Evolutionary conservation across 2,797 vertebrate genomes (phyloP).

Genomic region (Eulemur coronatus): DNA sequence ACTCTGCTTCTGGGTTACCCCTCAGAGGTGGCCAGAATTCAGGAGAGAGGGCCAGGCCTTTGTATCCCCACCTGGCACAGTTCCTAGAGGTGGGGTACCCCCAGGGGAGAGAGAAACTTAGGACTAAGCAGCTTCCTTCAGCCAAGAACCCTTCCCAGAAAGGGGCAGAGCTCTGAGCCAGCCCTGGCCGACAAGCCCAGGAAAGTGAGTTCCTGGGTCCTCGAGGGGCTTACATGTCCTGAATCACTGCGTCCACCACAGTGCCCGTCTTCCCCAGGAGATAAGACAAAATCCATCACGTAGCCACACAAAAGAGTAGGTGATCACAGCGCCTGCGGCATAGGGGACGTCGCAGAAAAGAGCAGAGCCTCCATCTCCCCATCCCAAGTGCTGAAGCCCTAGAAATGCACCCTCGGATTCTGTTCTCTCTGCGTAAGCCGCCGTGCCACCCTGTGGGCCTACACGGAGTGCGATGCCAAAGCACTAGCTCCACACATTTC

Average conservation of each 20-base stretch:
- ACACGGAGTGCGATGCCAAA: no score
- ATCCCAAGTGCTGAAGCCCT: not conserved
- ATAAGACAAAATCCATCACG: not conserved
- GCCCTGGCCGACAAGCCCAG: not conserved
- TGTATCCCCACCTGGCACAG: rapidly evolving
- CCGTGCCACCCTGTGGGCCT: not conserved
- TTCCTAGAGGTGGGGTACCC: rapidly evolving
- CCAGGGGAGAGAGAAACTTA: not conserved
- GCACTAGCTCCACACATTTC: not conserved
- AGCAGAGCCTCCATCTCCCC: not conserved
- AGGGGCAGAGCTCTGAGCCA: not conserved
- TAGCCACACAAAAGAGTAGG: not conserved
- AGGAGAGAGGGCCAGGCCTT: not conserved
- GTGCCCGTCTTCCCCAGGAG: not conserved
- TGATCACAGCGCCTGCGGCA: not conserved
- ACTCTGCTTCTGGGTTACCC: rapidly evolving
- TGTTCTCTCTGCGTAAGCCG: not conserved
- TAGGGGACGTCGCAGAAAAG: not conserved
- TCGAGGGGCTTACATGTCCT: not conserved
- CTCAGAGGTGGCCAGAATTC: not conserved
- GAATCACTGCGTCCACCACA: no score
- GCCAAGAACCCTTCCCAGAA: not conserved
- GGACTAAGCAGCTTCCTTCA: not conserved
- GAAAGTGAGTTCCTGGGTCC: not conserved
- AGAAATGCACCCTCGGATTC: not conserved